phyloP scores from a whole-genome alignment of 2,113 vertebrate genomes.

The Ia io region DNA sequence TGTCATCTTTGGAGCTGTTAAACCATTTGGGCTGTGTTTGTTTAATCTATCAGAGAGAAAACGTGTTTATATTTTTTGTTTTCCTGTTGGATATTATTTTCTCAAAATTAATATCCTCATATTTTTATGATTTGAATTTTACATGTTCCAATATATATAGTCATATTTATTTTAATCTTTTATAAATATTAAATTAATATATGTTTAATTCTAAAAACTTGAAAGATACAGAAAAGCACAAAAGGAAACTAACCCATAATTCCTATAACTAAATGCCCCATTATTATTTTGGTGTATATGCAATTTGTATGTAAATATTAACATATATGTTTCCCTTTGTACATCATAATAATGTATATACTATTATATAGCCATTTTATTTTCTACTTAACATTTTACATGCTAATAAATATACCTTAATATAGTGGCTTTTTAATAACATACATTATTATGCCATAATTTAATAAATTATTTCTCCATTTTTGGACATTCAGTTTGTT shows the following conservation, averaged over 20 bases:
- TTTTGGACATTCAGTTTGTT: neutral
- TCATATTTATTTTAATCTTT: neutral
- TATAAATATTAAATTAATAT: neutral
- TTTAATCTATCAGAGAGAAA: neutral
- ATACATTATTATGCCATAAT: neutral
- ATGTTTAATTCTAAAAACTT: neutral
- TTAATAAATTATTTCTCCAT: neutral
- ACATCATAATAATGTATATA: neutral
- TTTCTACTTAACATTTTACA: conserved; percentile 16
- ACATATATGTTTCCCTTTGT: neutral
- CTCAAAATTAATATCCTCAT: neutral
- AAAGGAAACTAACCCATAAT: neutral
- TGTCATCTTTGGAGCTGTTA: neutral
- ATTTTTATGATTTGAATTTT: neutral
- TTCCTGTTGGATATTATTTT: neutral
- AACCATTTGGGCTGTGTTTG: neutral
- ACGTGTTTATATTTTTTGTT: neutral
- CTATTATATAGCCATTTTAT: neutral
- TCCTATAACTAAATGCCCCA: neutral
- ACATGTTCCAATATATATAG: neutral
- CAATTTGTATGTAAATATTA: neutral
- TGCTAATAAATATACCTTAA: neutral
- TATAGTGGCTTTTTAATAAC: neutral
- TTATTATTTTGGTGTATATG: neutral
- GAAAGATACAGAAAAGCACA: neutral